These are phyloP conservation scores for Cassiopea andromeda DNA, from an alignment of 30 jellyfish, hydroid and myxozoan species.

Conservation along the genomic window DNA sequence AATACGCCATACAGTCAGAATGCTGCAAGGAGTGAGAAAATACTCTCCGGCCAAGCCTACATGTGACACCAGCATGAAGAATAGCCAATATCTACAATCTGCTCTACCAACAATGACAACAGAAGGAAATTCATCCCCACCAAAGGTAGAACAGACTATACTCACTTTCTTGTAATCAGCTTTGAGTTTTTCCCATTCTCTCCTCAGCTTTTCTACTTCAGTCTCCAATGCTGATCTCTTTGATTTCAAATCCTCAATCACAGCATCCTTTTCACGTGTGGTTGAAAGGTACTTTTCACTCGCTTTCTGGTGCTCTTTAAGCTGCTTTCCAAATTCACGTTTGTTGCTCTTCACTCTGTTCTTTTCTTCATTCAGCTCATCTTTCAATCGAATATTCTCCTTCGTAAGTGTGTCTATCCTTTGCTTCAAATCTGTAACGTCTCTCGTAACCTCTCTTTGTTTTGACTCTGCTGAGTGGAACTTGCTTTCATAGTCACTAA, in stretches of 20 bases:
- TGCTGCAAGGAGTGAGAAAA: too few relatives aligned
- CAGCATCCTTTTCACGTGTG: conserved; percentile 78
- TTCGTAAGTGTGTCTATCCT: conserved; percentile 72
- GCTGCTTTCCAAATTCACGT: conserved; percentile 86
- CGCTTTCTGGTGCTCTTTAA: conserved; percentile 86
- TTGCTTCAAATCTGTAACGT: conserved; percentile 76
- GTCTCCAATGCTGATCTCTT: conserved; percentile 85
- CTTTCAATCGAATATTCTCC: conserved; percentile 74
- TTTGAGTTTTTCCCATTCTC: conserved; percentile 87
- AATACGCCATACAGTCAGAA: too few relatives aligned
- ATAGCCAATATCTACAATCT: background rate
- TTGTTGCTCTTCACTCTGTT: conserved; percentile 74
- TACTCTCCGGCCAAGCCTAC: too few relatives aligned
- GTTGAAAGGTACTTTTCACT: conserved; percentile 76
- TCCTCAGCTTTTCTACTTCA: conserved; percentile 89
- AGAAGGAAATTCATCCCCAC: background rate
- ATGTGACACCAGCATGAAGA: too few relatives aligned
- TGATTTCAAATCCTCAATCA: conserved; percentile 86
- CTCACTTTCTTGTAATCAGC: conserved; percentile 93
- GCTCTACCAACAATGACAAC: background rate
- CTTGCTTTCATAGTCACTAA: conserved; percentile 72
- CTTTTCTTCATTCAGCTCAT: conserved; percentile 87
- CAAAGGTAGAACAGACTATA: background rate
- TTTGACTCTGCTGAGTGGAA: conserved; percentile 65
- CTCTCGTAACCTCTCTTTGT: conserved; percentile 72